Evolutionary conservation across 1,140 invertebrate genomes (phyloP).

Genomic region (Lineus longissimus): DNA sequence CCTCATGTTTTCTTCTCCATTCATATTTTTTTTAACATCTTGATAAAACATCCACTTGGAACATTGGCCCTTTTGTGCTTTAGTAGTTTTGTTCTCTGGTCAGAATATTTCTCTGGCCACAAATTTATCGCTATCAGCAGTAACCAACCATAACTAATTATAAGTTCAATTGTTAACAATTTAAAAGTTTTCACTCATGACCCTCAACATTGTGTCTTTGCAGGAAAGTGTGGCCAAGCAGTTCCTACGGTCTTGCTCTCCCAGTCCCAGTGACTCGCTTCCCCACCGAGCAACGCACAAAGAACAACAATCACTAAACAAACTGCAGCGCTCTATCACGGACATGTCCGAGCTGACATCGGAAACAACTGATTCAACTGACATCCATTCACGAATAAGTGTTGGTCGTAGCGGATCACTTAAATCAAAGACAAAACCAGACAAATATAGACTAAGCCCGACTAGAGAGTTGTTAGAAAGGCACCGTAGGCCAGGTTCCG

Average conservation of each 20-base stretch:
- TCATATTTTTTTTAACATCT: too few species aligned
- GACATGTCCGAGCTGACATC: neutral
- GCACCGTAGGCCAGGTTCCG: neutral
- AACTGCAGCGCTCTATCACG: neutral
- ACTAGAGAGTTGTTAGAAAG: neutral
- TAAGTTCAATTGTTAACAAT: too few species aligned
- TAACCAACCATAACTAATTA: neutral
- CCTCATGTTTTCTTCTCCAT: too few species aligned
- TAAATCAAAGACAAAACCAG: neutral
- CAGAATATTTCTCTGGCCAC: too few species aligned
- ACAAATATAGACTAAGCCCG: neutral
- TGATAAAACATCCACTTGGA: too few species aligned
- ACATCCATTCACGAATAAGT: neutral
- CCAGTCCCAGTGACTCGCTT: neutral
- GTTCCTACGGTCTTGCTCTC: neutral
- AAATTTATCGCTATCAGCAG: too few species aligned
- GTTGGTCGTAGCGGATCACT: neutral
- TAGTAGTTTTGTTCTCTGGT: too few species aligned
- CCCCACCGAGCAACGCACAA: neutral
- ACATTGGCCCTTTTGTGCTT: too few species aligned
- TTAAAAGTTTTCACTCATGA: too few species aligned
- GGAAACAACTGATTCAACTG: neutral
- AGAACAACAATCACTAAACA: constrained; percentile 1
- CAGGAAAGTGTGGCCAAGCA: neutral
- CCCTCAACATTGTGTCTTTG: neutral